These are phyloP conservation scores for Marisa cornuarietis DNA, from an alignment of 1,140 invertebrate genomes.

Conservation along the genomic window DNA sequence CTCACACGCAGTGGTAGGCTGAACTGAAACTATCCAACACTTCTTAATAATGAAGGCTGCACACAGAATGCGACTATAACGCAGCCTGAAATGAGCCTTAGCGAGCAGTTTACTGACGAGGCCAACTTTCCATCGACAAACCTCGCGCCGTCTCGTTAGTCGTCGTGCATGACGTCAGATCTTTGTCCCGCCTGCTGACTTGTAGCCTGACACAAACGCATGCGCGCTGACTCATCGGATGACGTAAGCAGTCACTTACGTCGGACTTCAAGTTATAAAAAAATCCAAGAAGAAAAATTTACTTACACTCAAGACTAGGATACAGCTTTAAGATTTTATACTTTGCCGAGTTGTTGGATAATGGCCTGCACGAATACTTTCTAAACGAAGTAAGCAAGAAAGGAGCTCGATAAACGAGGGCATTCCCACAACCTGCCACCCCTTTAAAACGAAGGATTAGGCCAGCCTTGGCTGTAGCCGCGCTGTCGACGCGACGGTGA, in stretches of 20 bases:
- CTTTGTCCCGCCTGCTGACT: slow-evolving; percentile 18
- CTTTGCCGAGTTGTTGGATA: neutral
- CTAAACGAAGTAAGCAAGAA: neutral
- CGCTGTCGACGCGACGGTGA: slow-evolving; percentile 33
- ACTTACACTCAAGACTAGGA: neutral
- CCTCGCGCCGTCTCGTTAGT: neutral
- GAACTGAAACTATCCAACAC: neutral
- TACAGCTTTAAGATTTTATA: neutral
- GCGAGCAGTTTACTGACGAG: neutral
- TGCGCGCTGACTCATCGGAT: slow-evolving; percentile 26
- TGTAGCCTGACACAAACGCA: slow-evolving; percentile 23
- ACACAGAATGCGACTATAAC: slow-evolving; percentile 17
- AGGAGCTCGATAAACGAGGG: neutral
- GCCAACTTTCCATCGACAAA: neutral
- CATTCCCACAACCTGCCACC: neutral
- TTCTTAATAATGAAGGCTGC: neutral
- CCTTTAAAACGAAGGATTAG: slow-evolving; percentile 2
- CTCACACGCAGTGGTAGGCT: neutral
- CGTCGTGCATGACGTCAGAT: slow-evolving; percentile 26
- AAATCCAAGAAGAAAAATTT: neutral
- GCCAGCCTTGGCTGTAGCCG: slow-evolving; percentile 14
- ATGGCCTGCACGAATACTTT: neutral
- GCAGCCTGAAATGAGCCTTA: slow-evolving; percentile 16
- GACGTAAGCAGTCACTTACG: slow-evolving; percentile 25
- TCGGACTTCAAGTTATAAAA: neutral